Evolutionary conservation across 2,888 invertebrate genomes (phyloP).

Genomic region (Drosophila gaucha): DNA sequence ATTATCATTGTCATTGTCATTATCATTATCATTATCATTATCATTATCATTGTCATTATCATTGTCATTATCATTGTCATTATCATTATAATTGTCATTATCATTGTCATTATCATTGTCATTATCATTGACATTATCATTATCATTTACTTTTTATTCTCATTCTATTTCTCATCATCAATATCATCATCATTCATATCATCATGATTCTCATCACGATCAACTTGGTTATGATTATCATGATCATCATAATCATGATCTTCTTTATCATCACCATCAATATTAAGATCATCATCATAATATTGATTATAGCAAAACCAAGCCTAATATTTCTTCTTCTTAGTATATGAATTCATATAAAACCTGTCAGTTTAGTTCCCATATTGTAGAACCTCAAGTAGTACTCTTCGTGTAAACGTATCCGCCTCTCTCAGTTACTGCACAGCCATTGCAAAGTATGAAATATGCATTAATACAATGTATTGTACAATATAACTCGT

Average conservation of each 20-base stretch:
- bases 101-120: background rate
- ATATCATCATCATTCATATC: background rate
- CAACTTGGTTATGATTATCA: too few relatives aligned
- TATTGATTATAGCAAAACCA: too few relatives aligned
- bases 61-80: background rate
- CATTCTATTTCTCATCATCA: background rate
- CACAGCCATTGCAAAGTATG: background rate
- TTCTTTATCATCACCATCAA: too few relatives aligned
- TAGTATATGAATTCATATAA: too few relatives aligned
- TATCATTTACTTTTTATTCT: background rate
- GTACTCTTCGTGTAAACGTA: background rate
- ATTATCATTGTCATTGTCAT: background rate
- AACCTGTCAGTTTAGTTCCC: too few relatives aligned
- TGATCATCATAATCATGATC: background rate
- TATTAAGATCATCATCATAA: too few relatives aligned
- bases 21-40: background rate
- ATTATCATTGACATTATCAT: background rate
- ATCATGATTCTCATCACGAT: background rate
- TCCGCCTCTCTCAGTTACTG: background rate
- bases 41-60: too few relatives aligned
- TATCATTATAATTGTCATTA: background rate
- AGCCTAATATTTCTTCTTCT: too few relatives aligned
- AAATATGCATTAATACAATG: constrained; percentile 2
- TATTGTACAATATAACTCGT: background rate
- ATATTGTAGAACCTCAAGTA: too few relatives aligned